Evolutionary conservation across 2,888 invertebrate genomes (phyloP).

Genomic region (Anoncus sp.): DNA sequence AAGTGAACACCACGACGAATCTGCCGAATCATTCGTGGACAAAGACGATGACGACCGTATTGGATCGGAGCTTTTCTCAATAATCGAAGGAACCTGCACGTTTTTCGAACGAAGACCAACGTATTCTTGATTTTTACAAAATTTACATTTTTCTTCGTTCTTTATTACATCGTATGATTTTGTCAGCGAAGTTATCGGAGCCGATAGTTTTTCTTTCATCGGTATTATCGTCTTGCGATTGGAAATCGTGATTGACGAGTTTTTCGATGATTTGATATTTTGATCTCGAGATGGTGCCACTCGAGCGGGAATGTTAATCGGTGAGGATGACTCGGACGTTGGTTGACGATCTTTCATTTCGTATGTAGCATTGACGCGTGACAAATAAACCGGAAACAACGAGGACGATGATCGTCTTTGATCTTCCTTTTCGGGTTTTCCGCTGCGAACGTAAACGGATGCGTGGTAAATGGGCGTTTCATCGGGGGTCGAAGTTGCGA

Average conservation of each 20-base stretch:
- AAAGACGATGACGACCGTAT: slow-evolving; percentile 1
- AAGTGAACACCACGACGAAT: slow-evolving; percentile 40
- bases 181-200: not conserved
- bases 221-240: not conserved
- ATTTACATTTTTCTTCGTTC: not conserved
- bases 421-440: not conserved
- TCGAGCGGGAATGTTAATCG: not conserved
- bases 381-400: too few species aligned
- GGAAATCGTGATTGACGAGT: not conserved
- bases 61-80: slow-evolving; percentile 3
- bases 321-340: not conserved
- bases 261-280: not conserved
- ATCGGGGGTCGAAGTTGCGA: slow-evolving; percentile 49
- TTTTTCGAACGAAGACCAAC: slow-evolving; percentile 34
- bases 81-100: slow-evolving; percentile 32
- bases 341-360: not conserved
- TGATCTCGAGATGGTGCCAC: not conserved
- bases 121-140: too few species aligned
- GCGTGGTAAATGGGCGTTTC: slow-evolving; percentile 3
- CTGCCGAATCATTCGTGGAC: not conserved
- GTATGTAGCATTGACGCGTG: too few species aligned
- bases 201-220: not conserved
- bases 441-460: slow-evolving; percentile 5
- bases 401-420: not conserved
- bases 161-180: not conserved